Percentiles rank a stretch among this genome's conserved stretches.
Evolutionary conservation across 2,888 invertebrate species (phyloP).

Genomic region (Aporophyla nigra): DNA sequence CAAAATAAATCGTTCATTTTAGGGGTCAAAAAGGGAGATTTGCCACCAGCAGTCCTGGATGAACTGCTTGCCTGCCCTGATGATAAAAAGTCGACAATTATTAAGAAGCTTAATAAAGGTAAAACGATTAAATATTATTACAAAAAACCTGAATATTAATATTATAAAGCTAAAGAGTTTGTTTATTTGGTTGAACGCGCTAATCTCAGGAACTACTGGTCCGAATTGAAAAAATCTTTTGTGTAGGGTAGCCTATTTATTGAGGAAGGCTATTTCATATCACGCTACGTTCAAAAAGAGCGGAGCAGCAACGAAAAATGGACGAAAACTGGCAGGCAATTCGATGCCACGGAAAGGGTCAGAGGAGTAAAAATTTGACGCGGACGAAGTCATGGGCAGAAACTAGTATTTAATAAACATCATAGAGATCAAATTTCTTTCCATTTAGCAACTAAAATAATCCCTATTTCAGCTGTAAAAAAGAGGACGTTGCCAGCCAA

Average conservation of each 20-base stretch:
- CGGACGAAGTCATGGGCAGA: not conserved
- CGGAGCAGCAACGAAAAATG: no score
- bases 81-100: slow-evolving; percentile 11
- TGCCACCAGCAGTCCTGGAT: slow-evolving; percentile 13
- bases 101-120: slow-evolving; percentile 37
- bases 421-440: not conserved
- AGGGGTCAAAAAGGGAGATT: slow-evolving; percentile 8
- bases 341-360: no score
- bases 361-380: no score
- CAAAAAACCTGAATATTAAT: no score
- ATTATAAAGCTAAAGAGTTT: no score
- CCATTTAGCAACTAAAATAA: not conserved
- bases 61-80: slow-evolving; percentile 1
- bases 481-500: slow-evolving; percentile 25
- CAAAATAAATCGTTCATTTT: slow-evolving; percentile 9
- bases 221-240: no score
- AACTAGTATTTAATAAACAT: not conserved
- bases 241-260: no score
- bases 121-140: not conserved
- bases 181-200: no score
- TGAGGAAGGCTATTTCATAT: no score
- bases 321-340: no score
- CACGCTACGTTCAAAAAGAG: no score
- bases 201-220: no score
- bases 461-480: slow-evolving; percentile 29